Evolutionary conservation across 1,140 invertebrate genomes (phyloP).

Genomic region (Diorhabda carinulata): DNA sequence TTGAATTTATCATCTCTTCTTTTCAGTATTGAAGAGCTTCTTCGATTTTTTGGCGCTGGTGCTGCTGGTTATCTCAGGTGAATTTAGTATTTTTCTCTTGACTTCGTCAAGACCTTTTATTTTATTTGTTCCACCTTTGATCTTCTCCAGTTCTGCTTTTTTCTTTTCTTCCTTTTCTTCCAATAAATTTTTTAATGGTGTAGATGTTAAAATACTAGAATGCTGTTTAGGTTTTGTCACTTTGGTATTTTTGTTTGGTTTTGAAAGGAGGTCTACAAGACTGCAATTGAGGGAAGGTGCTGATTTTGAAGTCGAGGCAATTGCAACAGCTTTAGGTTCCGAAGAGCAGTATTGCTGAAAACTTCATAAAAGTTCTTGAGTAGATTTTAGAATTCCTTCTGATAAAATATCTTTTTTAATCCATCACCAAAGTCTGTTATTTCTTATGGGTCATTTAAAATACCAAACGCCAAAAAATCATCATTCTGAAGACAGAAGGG

Average conservation of each 20-base stretch:
- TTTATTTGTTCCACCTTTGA: slow-evolving; percentile 6
- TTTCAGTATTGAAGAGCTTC: no score
- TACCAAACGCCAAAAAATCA: slow-evolving; percentile 12
- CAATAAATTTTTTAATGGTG: no score
- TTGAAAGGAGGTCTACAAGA: slow-evolving; percentile 7
- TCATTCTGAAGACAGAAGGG: no score
- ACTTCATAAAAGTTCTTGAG: not conserved
- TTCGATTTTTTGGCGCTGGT: no score
- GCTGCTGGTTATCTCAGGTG: no score
- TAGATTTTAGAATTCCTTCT: no score
- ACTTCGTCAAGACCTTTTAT: not conserved
- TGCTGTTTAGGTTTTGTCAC: slow-evolving; percentile 12
- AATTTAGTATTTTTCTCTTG: not conserved
- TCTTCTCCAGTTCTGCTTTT: slow-evolving; percentile 7
- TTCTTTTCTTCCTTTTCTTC: not conserved
- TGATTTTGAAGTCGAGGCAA: slow-evolving; percentile 12
- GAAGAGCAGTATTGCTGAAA: slow-evolving; percentile 9
- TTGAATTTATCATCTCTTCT: no score
- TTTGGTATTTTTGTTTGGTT: slow-evolving; percentile 14
- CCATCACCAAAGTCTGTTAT: slow-evolving; percentile 26
- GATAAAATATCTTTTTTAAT: not conserved
- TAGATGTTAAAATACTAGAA: slow-evolving; percentile 5
- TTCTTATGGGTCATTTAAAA: slow-evolving; percentile 25
- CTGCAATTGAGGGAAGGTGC: slow-evolving; percentile 16
- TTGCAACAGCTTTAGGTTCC: slow-evolving; percentile 9